phyloP scores from a whole-genome alignment of 2,797 vertebrate species.

The Eulemur mongoz region DNA sequence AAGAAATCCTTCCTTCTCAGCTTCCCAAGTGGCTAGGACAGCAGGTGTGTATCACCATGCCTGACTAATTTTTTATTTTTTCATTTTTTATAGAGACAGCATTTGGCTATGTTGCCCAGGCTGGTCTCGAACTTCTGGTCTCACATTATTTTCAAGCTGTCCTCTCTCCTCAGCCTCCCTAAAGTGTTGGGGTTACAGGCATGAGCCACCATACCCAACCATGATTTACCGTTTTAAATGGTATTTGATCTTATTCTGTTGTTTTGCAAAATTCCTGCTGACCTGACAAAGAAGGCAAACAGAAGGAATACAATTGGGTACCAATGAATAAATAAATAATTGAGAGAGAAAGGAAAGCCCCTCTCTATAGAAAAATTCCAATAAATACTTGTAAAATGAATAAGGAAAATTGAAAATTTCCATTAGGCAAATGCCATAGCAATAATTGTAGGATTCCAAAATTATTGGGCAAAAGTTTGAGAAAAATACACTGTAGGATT shows the following conservation, averaged over 20 bases:
- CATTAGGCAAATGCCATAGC: neutral
- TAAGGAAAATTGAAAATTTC: neutral
- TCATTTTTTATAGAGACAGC: neutral
- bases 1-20: neutral
- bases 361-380: neutral
- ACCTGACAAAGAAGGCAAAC: neutral
- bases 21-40: neutral
- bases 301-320: neutral
- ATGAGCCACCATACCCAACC: neutral
- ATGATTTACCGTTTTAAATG: neutral
- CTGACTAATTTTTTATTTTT: neutral
- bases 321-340: neutral
- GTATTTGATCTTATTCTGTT: neutral
- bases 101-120: neutral
- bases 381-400: neutral
- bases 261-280: slow-evolving; percentile 16
- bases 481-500: neutral
- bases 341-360: neutral
- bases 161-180: neutral
- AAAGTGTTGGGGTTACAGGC: neutral
- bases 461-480: neutral
- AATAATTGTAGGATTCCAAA: neutral
- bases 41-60: neutral
- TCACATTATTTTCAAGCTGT: neutral
- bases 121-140: neutral